Evolutionary conservation across 1,140 invertebrate species (phyloP), one percentile per base, ranked within the genome.

Genomic region (Ceratitis capitata): DNA sequence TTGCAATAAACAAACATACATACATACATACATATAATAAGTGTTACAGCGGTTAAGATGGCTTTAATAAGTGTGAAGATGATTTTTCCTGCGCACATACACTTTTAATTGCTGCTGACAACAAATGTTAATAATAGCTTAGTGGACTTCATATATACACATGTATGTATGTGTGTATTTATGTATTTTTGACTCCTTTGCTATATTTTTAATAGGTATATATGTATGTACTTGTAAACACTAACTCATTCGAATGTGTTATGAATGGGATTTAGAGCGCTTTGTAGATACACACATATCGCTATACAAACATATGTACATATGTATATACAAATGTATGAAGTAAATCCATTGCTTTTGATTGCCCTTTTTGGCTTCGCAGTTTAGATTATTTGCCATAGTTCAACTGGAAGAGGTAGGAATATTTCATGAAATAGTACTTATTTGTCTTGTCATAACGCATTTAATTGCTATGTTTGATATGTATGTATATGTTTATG

Each of bases 361-460:
- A 35, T 69, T 69, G 29, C n/a, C 3, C n/a, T 0, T 23, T 69
- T 69, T 69, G 32, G 14, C 61, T 16, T 16, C 7, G 23, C 58
- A 10, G 29, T 7, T 47, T 47, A 47, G 45, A 47, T 47, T 47
- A 14, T 47, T 47, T n/a, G 45, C 7, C 12, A 32, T 61, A 61
- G 9, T n/a, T 32, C 26, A 56, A 32, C 26, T 3, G n/a, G 12
- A 12, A 19, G 35, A 45, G n/a, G 3, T 19, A 42, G 19, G 45
- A 45, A 78, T 45, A 78, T 78, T 9, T 39, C 7, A 23, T 78
- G 69, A 78, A 78, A 35, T 78, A 42, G 19, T 78, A 83, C 35
- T 23, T n/a, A n/a, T 45, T 83, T 83, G 49, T 83, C 82, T 83
- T 83, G 47, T 83, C 82, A 83, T 83, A 83, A 53, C n/a, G 49